These are phyloP conservation scores for Sebastes nivosus DNA, from an alignment of 2,797 vertebrate species.

Conservation along the genomic window DNA sequence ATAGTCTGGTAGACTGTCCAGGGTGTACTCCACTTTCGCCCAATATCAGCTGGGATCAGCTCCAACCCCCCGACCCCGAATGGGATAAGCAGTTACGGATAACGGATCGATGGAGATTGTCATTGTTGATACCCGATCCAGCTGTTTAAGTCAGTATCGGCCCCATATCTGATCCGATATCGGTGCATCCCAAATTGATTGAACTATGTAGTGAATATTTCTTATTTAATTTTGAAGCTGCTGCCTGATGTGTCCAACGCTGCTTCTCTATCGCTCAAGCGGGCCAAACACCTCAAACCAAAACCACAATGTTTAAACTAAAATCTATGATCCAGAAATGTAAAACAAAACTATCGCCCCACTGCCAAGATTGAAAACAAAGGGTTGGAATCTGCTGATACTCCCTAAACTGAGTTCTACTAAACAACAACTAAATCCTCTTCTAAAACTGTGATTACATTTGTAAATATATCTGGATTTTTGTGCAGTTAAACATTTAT, in stretches of 20 bases:
- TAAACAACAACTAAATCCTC: background rate
- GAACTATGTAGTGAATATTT: background rate
- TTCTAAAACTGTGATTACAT: background rate
- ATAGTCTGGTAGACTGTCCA: too few species aligned
- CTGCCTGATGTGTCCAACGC: background rate
- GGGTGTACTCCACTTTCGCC: too few species aligned
- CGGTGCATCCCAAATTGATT: too few species aligned
- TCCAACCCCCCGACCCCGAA: too few species aligned
- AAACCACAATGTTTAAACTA: constrained; percentile 14
- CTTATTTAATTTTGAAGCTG: background rate
- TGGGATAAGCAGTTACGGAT: too few species aligned
- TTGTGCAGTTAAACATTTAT: background rate
- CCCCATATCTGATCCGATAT: too few species aligned
- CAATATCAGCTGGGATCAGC: too few species aligned
- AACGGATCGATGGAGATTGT: too few species aligned
- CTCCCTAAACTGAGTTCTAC: background rate
- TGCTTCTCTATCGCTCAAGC: background rate
- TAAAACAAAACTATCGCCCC: background rate
- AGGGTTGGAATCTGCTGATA: background rate
- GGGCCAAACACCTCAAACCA: background rate
- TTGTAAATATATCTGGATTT: background rate
- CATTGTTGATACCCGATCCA: too few species aligned
- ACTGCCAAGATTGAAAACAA: constrained; percentile 6
- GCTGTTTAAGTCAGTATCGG: too few species aligned
- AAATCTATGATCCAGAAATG: constrained; percentile 4